Evolutionary conservation across 2,888 invertebrate species (phyloP).

Genomic region (Lasioglossum lativentre): DNA sequence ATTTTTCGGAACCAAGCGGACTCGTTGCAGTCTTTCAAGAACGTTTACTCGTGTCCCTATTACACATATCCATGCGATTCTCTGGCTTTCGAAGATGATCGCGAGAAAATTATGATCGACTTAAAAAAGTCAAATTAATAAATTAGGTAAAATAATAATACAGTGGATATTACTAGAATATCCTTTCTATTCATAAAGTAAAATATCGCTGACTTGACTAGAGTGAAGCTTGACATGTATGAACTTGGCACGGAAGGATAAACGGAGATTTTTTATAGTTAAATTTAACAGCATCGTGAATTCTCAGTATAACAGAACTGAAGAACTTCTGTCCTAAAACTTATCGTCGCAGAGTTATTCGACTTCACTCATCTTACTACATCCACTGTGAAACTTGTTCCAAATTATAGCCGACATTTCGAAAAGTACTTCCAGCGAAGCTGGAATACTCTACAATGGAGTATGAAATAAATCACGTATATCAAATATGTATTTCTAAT

Average conservation of each 20-base stretch:
- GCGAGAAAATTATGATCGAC: not conserved
- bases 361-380: not conserved
- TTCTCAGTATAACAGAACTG: not conserved
- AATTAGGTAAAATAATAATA: not conserved
- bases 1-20: not conserved
- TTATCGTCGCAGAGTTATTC: not conserved
- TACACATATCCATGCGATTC: not conserved
- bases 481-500: not conserved
- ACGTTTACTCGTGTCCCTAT: not conserved
- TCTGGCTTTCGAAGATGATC: not conserved
- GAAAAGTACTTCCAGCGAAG: not conserved
- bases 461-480: not conserved
- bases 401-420: not conserved
- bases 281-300: not conserved
- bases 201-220: not conserved
- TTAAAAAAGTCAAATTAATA: not conserved
- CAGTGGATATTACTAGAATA: not conserved
- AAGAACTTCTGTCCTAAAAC: not conserved
- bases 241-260: not conserved
- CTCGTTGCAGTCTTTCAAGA: not conserved
- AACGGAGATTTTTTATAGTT: not conserved
- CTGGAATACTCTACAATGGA: not conserved
- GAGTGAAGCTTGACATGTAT: not conserved
- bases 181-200: not conserved
- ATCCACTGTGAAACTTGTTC: not conserved